Conservation (phyloP, 2,888 invertebrate species). For the Digitonthophagus gazella region DNA sequence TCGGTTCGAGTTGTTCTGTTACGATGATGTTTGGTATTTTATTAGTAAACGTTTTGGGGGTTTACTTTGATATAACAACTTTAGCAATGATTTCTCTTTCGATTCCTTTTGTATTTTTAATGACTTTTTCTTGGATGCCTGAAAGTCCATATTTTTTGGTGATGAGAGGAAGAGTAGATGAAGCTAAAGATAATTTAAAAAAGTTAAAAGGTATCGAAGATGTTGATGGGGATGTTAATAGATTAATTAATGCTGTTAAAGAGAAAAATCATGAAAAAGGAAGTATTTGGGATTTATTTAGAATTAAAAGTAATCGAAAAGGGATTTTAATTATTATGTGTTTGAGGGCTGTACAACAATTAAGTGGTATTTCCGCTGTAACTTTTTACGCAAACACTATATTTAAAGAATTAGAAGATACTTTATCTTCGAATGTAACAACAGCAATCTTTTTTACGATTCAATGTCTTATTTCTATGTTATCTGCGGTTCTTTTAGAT, state of each 20-base stretch:
- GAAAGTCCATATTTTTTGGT: constrained; percentile 59
- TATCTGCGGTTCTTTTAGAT: constrained; percentile 60
- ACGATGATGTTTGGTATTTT: constrained; percentile 59
- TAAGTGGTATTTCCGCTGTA: constrained; percentile 61
- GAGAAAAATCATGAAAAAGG: constrained; percentile 39
- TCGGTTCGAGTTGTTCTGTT: constrained; percentile 62
- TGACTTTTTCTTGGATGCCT: constrained; percentile 62
- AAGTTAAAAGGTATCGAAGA: constrained; percentile 56
- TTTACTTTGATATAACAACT: constrained; percentile 55
- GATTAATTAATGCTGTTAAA: constrained; percentile 35
- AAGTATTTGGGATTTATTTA: constrained; percentile 55
- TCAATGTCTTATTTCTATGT: constrained; percentile 56
- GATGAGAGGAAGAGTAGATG: constrained; percentile 45
- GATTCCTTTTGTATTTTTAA: constrained; percentile 57
- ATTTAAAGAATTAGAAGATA: constrained; percentile 52
- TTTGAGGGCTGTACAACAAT: constrained; percentile 60
- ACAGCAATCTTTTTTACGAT: constrained; percentile 58
- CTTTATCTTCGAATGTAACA: constrained; percentile 53
- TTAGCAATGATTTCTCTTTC: constrained; percentile 58
- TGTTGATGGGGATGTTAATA: constrained; percentile 52
- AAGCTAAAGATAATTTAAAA: constrained; percentile 55
- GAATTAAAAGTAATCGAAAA: constrained; percentile 57
- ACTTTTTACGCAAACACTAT: constrained; percentile 62
- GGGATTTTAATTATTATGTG: constrained; percentile 61
- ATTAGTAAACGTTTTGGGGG: constrained; percentile 61